Evolutionary conservation across 2,797 vertebrate species (phyloP).

Genomic region (Alauda arvensis): DNA sequence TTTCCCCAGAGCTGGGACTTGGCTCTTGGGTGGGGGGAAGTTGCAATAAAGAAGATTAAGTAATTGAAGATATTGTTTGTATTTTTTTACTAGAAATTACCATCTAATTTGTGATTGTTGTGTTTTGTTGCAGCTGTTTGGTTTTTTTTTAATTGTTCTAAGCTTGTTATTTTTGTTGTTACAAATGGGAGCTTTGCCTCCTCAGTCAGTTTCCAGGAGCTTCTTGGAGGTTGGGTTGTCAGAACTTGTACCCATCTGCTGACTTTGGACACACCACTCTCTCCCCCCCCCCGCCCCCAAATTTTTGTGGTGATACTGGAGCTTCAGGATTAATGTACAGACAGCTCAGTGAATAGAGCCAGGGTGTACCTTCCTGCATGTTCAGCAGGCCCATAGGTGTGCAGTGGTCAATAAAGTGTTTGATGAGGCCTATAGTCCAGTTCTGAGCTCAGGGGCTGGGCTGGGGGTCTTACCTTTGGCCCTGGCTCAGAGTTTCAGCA

Average conservation of each 20-base stretch:
- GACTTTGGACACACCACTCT: background rate
- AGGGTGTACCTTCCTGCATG: accelerated
- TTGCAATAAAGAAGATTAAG: background rate
- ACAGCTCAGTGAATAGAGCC: background rate
- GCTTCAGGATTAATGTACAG: background rate
- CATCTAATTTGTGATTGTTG: background rate
- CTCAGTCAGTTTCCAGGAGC: accelerated
- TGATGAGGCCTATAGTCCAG: background rate
- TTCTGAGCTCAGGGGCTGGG: background rate
- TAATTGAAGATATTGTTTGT: background rate
- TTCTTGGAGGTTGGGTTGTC: background rate
- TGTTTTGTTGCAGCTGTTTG: background rate
- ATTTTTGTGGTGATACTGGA: background rate
- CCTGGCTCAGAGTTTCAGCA: background rate
- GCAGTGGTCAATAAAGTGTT: accelerated
- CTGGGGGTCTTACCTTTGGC: background rate
- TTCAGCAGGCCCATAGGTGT: background rate
- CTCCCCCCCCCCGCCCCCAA: accelerated
- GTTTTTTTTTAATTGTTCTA: background rate
- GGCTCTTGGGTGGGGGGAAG: background rate
- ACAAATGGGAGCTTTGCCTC: background rate
- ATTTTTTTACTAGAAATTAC: background rate
- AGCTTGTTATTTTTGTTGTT: background rate
- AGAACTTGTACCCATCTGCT: accelerated
- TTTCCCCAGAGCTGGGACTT: background rate